phyloP scores from a whole-genome alignment of 2,797 vertebrate genomes.

The Rhyacichthys aspro region DNA sequence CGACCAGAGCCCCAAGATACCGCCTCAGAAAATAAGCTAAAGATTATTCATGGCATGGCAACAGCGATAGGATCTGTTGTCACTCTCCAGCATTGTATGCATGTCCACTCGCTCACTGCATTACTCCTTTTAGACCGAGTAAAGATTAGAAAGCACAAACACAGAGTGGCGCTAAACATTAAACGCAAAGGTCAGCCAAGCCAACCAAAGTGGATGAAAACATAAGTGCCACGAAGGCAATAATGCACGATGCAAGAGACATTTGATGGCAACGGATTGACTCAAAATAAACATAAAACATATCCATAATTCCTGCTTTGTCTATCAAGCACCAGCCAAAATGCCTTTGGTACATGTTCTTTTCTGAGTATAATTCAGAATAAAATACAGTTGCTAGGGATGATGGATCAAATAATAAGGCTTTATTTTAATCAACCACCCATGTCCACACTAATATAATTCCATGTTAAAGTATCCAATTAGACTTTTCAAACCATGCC shows the following conservation, averaged over 20 bases:
- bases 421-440: no score
- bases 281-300: slow-evolving; percentile 23
- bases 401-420: no score
- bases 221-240: slow-evolving; percentile 26
- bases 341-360: neutral
- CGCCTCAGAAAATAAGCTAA: slow-evolving; percentile 68
- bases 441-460: no score
- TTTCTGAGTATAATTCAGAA: no score
- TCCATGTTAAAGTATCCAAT: no score
- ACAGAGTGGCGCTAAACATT: slow-evolving; percentile 31
- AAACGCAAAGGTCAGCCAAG: slow-evolving; percentile 47
- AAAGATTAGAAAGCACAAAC: slow-evolving; percentile 38
- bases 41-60: slow-evolving; percentile 72
- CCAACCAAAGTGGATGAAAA: slow-evolving; percentile 28
- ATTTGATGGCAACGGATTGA: slow-evolving; percentile 11
- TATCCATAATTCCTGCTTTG: slow-evolving; percentile 36
- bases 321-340: slow-evolving; percentile 38
- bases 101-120: slow-evolving; percentile 28
- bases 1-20: slow-evolving; percentile 69
- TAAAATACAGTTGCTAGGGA: no score
- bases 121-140: slow-evolving; percentile 41
- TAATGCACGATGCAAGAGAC: neutral
- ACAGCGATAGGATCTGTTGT: slow-evolving; percentile 63
- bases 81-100: slow-evolving; percentile 51
- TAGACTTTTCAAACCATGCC: neutral